A percentile compares a stretch with the other conserved stretches of the same genome.
These are phyloP conservation scores for Erpetoichthys calabaricus DNA, from an alignment of 2,797 vertebrate genomes.

Conservation along the genomic window DNA sequence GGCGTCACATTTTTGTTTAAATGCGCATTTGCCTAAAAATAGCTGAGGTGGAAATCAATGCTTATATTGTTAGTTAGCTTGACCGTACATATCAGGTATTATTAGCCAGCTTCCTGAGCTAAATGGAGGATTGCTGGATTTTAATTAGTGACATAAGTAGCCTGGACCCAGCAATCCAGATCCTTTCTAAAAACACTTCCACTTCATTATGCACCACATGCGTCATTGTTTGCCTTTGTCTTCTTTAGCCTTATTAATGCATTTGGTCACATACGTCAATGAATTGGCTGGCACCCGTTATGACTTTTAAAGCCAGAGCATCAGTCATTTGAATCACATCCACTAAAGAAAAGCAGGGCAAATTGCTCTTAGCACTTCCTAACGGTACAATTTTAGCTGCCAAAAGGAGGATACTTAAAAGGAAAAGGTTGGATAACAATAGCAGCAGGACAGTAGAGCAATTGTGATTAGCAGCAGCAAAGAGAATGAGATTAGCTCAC, in stretches of 20 bases:
- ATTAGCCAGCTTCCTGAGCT: slow-evolving; percentile 51
- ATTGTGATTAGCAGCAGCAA: no score
- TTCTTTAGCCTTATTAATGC: slow-evolving; percentile 65
- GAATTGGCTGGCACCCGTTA: slow-evolving; percentile 40
- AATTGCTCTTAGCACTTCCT: slow-evolving; percentile 25
- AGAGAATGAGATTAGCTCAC: no score
- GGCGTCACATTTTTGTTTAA: no score
- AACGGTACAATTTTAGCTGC: slow-evolving; percentile 26
- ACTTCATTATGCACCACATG: slow-evolving; percentile 57
- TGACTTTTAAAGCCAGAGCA: slow-evolving; percentile 36
- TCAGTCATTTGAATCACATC: slow-evolving; percentile 42
- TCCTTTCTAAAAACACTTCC: slow-evolving; percentile 51
- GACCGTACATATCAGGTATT: slow-evolving; percentile 27
- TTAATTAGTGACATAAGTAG: slow-evolving; percentile 51
- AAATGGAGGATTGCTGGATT: slow-evolving; percentile 52
- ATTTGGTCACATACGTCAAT: slow-evolving; percentile 62
- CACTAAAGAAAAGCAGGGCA: slow-evolving; percentile 38
- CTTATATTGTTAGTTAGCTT: no score
- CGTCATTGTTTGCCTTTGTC: slow-evolving; percentile 55
- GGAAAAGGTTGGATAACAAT: slow-evolving; percentile 8
- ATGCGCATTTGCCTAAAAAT: no score
- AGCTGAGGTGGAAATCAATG: no score
- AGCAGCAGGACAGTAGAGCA: not conserved
- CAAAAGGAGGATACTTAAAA: slow-evolving; percentile 26
- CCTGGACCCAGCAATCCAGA: slow-evolving; percentile 40